Percentiles rank a stretch among this genome's conserved stretches.
phyloP scores from a whole-genome alignment of 2,888 invertebrate species.

The Platynereis dumerilii region DNA sequence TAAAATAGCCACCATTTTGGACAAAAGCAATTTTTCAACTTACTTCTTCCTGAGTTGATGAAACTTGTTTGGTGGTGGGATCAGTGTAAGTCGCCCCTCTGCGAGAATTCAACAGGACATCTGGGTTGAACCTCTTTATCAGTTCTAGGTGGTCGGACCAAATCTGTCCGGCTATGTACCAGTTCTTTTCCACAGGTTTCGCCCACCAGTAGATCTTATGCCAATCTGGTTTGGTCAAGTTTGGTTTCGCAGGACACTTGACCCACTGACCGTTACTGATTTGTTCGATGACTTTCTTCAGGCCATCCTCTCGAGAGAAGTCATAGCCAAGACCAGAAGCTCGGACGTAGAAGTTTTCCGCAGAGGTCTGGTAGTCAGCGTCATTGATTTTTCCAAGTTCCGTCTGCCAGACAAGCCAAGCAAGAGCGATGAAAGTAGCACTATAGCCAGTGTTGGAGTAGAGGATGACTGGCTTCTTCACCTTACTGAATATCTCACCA shows the following conservation, averaged over 20 bases:
- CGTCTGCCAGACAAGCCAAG: neutral
- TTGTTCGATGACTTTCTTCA: neutral
- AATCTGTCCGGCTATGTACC: slow-evolving; percentile 52
- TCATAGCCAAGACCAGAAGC: slow-evolving; percentile 1
- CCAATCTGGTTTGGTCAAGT: neutral
- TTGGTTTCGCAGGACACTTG: neutral
- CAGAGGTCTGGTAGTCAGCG: neutral
- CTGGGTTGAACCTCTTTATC: slow-evolving; percentile 43
- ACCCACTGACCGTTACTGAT: neutral
- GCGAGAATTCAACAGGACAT: slow-evolving; percentile 47
- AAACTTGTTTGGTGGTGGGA: no score
- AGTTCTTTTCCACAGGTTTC: slow-evolving; percentile 48
- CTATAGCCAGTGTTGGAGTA: slow-evolving; percentile 8
- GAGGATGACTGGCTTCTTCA: slow-evolving; percentile 7
- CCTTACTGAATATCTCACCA: slow-evolving; percentile 28
- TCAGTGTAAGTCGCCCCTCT: slow-evolving; percentile 29
- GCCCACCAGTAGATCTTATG: slow-evolving; percentile 21
- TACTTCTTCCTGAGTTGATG: no score
- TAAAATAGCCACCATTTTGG: no score
- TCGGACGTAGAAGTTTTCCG: neutral
- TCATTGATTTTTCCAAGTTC: neutral
- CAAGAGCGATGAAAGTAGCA: slow-evolving; percentile 5
- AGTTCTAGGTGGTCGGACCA: slow-evolving; percentile 42
- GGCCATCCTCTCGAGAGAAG: neutral
- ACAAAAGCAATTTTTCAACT: no score